Conservation (phyloP, 2,888 invertebrate genomes). For the Rhorus exstirpatorius region DNA sequence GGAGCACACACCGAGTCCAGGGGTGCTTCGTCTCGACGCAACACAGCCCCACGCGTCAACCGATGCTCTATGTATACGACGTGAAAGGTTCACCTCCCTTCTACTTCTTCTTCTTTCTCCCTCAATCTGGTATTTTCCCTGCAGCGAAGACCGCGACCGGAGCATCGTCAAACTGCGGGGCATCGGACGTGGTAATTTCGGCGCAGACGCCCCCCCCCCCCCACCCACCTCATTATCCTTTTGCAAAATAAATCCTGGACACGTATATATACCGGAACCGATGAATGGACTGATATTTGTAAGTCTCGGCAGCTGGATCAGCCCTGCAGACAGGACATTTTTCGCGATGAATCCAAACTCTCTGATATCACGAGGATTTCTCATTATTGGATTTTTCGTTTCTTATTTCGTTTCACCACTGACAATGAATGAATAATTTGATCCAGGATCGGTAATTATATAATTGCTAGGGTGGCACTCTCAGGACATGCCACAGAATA, state of each 20-base stretch:
- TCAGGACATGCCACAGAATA: too few relatives aligned
- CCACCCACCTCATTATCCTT: background rate
- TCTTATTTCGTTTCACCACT: too few relatives aligned
- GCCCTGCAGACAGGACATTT: background rate
- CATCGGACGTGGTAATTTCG: slow-evolving; percentile 69
- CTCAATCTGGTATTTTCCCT: slow-evolving; percentile 75
- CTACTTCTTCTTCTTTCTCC: slow-evolving; percentile 82
- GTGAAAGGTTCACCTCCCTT: slow-evolving; percentile 80
- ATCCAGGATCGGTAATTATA: too few relatives aligned
- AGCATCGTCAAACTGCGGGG: slow-evolving; percentile 7
- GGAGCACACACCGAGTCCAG: slow-evolving; percentile 53
- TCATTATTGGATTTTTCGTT: too few relatives aligned
- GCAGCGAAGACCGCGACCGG: background rate
- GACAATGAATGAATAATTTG: too few relatives aligned
- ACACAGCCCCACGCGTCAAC: slow-evolving; percentile 66
- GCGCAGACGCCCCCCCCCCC: slow-evolving; percentile 71
- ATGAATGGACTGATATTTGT: slow-evolving; percentile 13
- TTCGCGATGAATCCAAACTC: slow-evolving; percentile 2
- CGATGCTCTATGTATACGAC: slow-evolving; percentile 58
- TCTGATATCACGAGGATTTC: background rate
- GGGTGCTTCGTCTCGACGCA: slow-evolving; percentile 64
- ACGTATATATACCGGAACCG: background rate
- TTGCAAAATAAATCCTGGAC: slow-evolving; percentile 66
- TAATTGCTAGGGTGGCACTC: too few relatives aligned
- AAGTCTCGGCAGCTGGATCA: slow-evolving; percentile 15